Base-by-base conservation (phyloP, 2,888 invertebrate species). In the Gisinianus flammeolus region DNA sequence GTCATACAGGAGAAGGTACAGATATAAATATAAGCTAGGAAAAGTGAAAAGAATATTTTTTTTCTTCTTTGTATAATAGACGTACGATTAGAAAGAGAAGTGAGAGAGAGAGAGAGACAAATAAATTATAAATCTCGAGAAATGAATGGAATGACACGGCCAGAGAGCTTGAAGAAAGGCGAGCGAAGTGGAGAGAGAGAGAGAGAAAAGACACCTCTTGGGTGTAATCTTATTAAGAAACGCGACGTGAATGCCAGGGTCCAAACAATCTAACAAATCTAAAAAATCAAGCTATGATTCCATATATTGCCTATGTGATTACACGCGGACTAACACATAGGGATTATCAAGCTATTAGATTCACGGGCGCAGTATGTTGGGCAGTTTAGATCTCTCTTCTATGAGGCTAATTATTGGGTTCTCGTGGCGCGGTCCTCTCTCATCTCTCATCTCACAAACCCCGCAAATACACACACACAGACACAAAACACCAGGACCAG, bases 201-300 rank as follows among this genome's bases (percentile, higher is more conserved):
- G 31, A 44, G 31, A 31, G 44, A 35, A 69, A 69, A 69, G 69
- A 69, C 71, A 56, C 71, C 71, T 71, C 71, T 70, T 54, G 71
- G n/a, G 71, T 30, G 56, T 71, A 71, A 71, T 71, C 71, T 71
- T 71, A 71, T 71, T 71, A 71, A 71, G 71, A 71, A 71, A 71
- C 69, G 71, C 71, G 71, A 71, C 71, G 71, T 71, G 71, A 71
- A 56, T 71, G 71, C 71, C 31, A 10, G 69, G 19, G 28, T 44
- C 69, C 69, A 35, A 58, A 58, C 58, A 44, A 44, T 44, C 44
- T 6, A 44, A 44, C 44, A 44, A 44, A 44, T 44, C 16, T 44
- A 44, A 44, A n/a, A n/a, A 44, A 44, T 44, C 44, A 16, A 44
- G 12, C 44, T 44, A 44, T 44, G 19, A 44, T 44, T 44, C 44